phyloP scores from a whole-genome alignment of 2,113 vertebrate genomes.

The Cyrtonyx montezumae region DNA sequence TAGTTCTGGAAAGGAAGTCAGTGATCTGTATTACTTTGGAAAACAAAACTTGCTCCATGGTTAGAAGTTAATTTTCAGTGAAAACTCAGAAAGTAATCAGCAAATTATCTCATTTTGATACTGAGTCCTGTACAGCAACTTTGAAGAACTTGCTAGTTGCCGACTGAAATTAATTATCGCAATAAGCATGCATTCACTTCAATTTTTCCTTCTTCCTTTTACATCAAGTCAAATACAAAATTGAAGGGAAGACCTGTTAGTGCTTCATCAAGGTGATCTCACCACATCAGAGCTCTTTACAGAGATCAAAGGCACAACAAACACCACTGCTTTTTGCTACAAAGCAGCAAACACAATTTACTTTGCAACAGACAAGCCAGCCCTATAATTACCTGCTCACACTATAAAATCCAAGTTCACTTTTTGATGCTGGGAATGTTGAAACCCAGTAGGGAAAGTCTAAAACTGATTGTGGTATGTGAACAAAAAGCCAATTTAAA shows the following conservation, averaged over 20 bases:
- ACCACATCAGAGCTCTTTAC: neutral
- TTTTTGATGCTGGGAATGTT: neutral
- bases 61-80: neutral
- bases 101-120: neutral
- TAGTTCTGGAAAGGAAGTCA: neutral
- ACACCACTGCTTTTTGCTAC: neutral
- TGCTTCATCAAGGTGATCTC: conserved; percentile 16
- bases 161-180: neutral
- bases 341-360: neutral
- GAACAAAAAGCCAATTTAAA: neutral
- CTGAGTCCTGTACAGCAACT: neutral
- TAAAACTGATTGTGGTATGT: accelerated
- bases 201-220: neutral
- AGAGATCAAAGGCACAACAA: conserved; percentile 39
- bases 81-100: neutral
- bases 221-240: neutral
- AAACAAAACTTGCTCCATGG: neutral
- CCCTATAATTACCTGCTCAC: neutral
- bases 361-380: neutral
- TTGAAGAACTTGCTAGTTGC: neutral
- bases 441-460: neutral
- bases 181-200: neutral
- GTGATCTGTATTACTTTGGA: neutral
- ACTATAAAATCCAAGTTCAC: neutral
- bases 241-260: neutral